These are phyloP conservation scores for Drosophila falleni DNA, from an alignment of 2,888 invertebrate genomes.

Conservation along the genomic window DNA sequence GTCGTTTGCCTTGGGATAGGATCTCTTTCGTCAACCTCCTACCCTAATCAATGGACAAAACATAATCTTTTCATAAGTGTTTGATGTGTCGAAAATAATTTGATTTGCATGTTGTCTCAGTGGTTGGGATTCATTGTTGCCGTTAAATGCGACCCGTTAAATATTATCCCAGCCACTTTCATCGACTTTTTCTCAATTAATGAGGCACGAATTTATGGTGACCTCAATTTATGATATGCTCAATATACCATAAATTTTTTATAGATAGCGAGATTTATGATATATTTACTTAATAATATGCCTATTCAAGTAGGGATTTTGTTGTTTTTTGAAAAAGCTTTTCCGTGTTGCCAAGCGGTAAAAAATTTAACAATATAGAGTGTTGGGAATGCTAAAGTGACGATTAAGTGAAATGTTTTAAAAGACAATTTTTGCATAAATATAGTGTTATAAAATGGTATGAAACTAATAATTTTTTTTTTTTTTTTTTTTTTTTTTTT, in stretches of 20 bases:
- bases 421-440: too few species aligned
- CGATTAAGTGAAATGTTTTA: too few species aligned
- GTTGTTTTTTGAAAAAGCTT: background rate
- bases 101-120: slow-evolving; percentile 63
- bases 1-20: slow-evolving; percentile 3
- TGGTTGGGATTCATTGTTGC: slow-evolving; percentile 36
- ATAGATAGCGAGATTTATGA: background rate
- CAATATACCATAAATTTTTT: slow-evolving; percentile 13
- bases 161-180: background rate
- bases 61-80: slow-evolving; percentile 62
- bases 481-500: too few species aligned
- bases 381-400: too few species aligned
- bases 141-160: slow-evolving; percentile 20
- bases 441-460: too few species aligned
- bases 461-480: too few species aligned
- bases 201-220: slow-evolving; percentile 7
- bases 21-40: background rate
- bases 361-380: too few species aligned
- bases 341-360: background rate
- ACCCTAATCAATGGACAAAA: slow-evolving; percentile 12
- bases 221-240: slow-evolving; percentile 6
- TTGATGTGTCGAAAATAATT: slow-evolving; percentile 72
- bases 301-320: background rate
- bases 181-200: slow-evolving; percentile 27
- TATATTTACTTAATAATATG: background rate